Conservation (phyloP, 2,113 vertebrate species). For the Chiloscyllium plagiosum region DNA sequence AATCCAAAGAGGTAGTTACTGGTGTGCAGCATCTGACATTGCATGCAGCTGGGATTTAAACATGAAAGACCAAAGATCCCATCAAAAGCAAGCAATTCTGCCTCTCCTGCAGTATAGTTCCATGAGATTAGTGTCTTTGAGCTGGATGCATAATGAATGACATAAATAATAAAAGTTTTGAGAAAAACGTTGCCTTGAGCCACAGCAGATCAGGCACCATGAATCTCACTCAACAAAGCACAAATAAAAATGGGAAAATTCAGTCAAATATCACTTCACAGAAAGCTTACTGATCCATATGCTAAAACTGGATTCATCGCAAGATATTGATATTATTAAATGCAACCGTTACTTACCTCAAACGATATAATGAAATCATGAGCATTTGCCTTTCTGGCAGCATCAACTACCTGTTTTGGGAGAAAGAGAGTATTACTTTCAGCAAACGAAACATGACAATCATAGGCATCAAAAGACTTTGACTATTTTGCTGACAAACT, state of each 20-base stretch:
- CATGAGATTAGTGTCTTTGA: too few relatives aligned
- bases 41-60: too few relatives aligned
- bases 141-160: too few relatives aligned
- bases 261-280: neutral
- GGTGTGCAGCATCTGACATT: too few relatives aligned
- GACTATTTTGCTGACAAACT: neutral
- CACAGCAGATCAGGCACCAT: too few relatives aligned
- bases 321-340: neutral
- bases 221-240: neutral
- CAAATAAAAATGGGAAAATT: neutral
- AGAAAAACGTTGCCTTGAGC: too few relatives aligned
- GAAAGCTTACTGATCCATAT: neutral
- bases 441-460: neutral
- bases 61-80: too few relatives aligned
- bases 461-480: neutral
- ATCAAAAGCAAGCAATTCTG: too few relatives aligned
- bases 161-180: too few relatives aligned
- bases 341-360: conserved; percentile 19
- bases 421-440: neutral
- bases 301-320: neutral
- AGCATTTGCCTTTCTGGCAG: conserved; percentile 28
- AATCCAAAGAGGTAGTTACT: too few relatives aligned
- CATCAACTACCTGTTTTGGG: conserved; percentile 30
- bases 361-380: conserved; percentile 27
- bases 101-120: too few relatives aligned